Evolutionary conservation across 1,140 invertebrate species (phyloP).

Genomic region (Helicoverpa zea): DNA sequence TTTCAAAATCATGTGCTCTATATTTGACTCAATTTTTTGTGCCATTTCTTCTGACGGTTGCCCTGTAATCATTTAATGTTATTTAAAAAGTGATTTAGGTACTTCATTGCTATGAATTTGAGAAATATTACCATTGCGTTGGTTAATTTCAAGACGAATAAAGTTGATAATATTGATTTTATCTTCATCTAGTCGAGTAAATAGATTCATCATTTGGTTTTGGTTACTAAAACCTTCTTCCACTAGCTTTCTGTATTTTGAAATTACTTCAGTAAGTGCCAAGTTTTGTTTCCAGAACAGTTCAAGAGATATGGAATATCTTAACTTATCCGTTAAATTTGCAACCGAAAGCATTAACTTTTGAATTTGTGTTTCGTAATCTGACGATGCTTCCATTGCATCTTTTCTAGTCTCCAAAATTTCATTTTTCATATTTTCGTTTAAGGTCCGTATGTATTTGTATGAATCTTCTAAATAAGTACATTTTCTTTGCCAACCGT

Average conservation of each 20-base stretch:
- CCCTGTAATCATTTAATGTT: slow-evolving; percentile 28
- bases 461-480: slow-evolving; percentile 79
- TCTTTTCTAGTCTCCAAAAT: slow-evolving; percentile 74
- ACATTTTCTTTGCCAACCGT: slow-evolving; percentile 71
- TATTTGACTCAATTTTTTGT: slow-evolving; percentile 50
- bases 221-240: slow-evolving; percentile 60
- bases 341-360: slow-evolving; percentile 69
- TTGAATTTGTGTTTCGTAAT: slow-evolving; percentile 78
- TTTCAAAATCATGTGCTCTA: slow-evolving; percentile 62
- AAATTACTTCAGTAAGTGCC: slow-evolving; percentile 65
- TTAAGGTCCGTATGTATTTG: slow-evolving; percentile 74
- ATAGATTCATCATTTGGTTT: slow-evolving; percentile 54
- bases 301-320: slow-evolving; percentile 73
- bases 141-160: slow-evolving; percentile 33
- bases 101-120: background rate
- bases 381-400: slow-evolving; percentile 62
- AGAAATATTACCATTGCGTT: slow-evolving; percentile 15
- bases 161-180: slow-evolving; percentile 66
- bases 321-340: slow-evolving; percentile 74
- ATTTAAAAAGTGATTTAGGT: background rate
- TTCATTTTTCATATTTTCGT: slow-evolving; percentile 81
- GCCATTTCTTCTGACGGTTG: slow-evolving; percentile 19
- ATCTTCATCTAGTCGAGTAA: slow-evolving; percentile 62
- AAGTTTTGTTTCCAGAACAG: slow-evolving; percentile 81
- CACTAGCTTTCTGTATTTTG: slow-evolving; percentile 74